A percentile compares a stretch with the other conserved stretches of the same genome.
phyloP scores from a whole-genome alignment of 2,113 vertebrate species.

The Naja naja region DNA sequence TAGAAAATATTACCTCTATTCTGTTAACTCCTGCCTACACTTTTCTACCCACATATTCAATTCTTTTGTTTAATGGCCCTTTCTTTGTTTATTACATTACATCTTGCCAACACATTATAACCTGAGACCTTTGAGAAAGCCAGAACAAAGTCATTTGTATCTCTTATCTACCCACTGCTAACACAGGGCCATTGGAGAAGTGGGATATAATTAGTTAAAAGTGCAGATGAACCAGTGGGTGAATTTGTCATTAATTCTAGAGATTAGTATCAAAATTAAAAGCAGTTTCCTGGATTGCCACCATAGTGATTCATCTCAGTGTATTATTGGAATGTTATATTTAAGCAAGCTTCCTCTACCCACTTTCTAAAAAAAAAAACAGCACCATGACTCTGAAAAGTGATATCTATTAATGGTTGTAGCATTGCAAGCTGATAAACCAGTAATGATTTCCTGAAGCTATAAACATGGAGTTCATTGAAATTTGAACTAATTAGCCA shows the following conservation, averaged over 20 bases:
- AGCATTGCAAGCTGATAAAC: conserved; percentile 12
- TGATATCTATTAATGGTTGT: conserved; percentile 8
- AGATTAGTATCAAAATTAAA: not conserved
- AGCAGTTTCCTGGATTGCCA: not conserved
- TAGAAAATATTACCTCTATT: not conserved
- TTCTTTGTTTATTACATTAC: not conserved
- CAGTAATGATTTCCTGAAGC: conserved; percentile 18
- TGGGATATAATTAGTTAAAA: not conserved
- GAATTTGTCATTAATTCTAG: not conserved
- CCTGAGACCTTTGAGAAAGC: not conserved
- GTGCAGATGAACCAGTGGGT: not conserved
- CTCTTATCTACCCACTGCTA: not conserved
- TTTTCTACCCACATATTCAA: not conserved
- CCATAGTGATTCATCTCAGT: not conserved
- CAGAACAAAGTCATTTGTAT: not conserved
- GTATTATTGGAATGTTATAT: not conserved
- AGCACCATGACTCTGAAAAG: not conserved
- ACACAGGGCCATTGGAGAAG: not conserved
- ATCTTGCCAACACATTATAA: not conserved
- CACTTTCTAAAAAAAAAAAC: not conserved
- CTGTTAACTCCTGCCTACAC: not conserved
- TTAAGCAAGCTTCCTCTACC: not conserved
- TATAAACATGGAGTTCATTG: not conserved
- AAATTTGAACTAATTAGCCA: conserved; percentile 11
- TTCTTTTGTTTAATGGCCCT: not conserved